phyloP scores from a whole-genome alignment of 2,797 vertebrate species.

The Mus caroli region DNA sequence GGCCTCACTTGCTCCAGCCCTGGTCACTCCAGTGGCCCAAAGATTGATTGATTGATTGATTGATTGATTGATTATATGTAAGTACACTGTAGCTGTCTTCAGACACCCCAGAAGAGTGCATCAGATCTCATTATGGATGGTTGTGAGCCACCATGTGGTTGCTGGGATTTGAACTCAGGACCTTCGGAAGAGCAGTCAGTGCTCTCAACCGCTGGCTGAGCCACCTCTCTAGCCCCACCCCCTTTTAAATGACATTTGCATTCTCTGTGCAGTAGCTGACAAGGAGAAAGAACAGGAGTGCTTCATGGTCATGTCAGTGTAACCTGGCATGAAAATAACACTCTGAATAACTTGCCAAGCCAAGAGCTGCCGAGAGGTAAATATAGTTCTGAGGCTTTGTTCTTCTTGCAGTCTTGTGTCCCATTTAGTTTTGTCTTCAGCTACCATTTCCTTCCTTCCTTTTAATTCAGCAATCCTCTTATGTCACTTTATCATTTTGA shows the following conservation, averaged over 20 bases:
- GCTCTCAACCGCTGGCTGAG: no score
- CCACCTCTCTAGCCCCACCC: no score
- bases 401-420: not conserved
- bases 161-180: no score
- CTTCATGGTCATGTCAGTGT: not conserved
- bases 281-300: not conserved
- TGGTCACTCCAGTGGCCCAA: no score
- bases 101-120: no score
- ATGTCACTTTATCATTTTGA: slow-evolving; percentile 69
- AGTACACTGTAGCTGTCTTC: no score
- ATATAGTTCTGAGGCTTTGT: not conserved
- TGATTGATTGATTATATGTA: no score
- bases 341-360: slow-evolving; percentile 5
- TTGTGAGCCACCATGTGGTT: no score
- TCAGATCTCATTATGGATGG: no score
- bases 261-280: not conserved
- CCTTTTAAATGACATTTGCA: not conserved
- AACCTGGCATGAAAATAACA: not conserved
- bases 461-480: slow-evolving; percentile 57
- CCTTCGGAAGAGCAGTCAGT: no score
- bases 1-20: no score
- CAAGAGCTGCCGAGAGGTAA: not conserved
- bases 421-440: slow-evolving; percentile 3
- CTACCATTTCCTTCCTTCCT: not conserved
- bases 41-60: no score